Percentiles rank a stretch among this genome's conserved stretches.
Evolutionary conservation across 2,888 invertebrate genomes (phyloP).

Genomic region (Perithous albicinctus): DNA sequence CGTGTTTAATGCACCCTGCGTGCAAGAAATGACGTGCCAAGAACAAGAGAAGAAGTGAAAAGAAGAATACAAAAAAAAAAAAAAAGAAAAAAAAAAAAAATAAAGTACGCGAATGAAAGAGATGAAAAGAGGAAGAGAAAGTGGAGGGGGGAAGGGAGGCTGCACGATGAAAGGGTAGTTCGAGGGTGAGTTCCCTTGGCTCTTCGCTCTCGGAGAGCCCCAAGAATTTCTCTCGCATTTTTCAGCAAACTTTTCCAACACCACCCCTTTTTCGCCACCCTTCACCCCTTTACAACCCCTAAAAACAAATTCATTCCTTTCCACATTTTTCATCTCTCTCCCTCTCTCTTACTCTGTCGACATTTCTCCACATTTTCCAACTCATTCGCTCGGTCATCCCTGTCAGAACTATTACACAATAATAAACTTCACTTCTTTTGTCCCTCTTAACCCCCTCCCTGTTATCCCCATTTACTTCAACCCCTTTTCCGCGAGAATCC

Average conservation of each 20-base stretch:
- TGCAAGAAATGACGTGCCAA: slow-evolving; percentile 62
- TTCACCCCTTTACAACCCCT: slow-evolving; percentile 48
- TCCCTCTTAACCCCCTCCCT: slow-evolving; percentile 22
- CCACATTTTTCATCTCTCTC: slow-evolving; percentile 24
- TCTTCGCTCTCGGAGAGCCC: slow-evolving; percentile 32
- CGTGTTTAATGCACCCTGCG: slow-evolving; percentile 61
- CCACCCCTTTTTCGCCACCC: slow-evolving; percentile 31
- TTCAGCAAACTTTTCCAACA: slow-evolving; percentile 74
- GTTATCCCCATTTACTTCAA: slow-evolving; percentile 41
- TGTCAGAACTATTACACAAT: slow-evolving; percentile 55
- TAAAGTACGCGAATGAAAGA: slow-evolving; percentile 17
- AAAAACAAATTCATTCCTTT: slow-evolving; percentile 56
- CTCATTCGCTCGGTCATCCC: slow-evolving; percentile 39
- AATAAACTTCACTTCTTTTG: slow-evolving; percentile 62
- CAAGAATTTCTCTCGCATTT: slow-evolving; percentile 73
- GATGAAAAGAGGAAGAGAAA: slow-evolving; percentile 46
- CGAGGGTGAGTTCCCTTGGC: slow-evolving; percentile 44
- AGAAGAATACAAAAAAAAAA: too few relatives aligned
- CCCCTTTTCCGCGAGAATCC: slow-evolving; percentile 31
- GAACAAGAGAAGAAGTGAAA: slow-evolving; percentile 55
- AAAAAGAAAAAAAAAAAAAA: too few relatives aligned
- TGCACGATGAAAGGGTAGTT: slow-evolving; percentile 42
- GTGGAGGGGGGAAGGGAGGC: slow-evolving; percentile 15
- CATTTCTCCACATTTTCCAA: neutral
- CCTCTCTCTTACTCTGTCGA: too few relatives aligned